These are phyloP conservation scores for Trigoniulus corallinus DNA, from an alignment of 1,140 invertebrate species.

Conservation along the genomic window DNA sequence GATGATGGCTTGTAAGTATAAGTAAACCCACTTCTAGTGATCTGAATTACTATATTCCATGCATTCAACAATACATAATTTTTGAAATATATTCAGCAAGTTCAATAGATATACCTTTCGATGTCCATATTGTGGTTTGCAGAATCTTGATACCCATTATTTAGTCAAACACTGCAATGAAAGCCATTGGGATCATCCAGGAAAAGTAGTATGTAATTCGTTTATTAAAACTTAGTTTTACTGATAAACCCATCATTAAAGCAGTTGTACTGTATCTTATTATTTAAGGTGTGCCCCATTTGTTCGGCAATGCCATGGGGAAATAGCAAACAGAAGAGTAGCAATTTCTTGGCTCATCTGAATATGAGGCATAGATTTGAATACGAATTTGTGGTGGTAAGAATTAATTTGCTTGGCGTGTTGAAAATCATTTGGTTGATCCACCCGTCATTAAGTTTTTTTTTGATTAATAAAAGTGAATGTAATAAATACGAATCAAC, in stretches of 20 bases:
- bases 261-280: background rate
- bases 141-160: constrained; percentile 1
- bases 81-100: no score
- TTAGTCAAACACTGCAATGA: constrained; percentile 1
- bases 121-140: constrained; percentile 4
- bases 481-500: background rate
- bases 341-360: background rate
- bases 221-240: background rate
- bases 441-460: background rate
- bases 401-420: background rate
- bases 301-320: constrained; percentile 6
- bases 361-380: constrained; percentile 4
- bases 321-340: background rate
- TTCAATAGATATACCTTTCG: background rate
- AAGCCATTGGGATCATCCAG: background rate
- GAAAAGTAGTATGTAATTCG: background rate
- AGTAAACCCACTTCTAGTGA: no score
- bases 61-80: no score
- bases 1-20: no score
- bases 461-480: background rate
- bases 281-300: constrained; percentile 3
- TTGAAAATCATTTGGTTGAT: background rate
- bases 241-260: background rate
- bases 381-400: constrained; percentile 5
- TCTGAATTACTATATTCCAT: no score